These are phyloP conservation scores for Anniella stebbinsi DNA, from an alignment of 2,797 vertebrate species.

Conservation along the genomic window DNA sequence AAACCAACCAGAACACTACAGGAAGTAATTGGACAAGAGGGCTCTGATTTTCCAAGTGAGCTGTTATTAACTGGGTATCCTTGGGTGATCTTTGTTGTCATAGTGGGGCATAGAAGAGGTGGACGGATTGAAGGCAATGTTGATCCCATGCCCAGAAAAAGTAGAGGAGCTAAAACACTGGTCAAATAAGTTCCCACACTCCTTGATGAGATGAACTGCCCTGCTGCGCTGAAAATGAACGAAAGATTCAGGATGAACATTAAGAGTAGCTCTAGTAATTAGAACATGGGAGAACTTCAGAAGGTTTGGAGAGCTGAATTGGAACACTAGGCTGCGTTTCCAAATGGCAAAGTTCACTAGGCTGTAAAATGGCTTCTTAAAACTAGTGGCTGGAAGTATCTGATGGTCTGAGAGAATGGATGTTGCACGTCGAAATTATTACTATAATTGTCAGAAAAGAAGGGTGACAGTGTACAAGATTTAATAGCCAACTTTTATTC, in stretches of 20 bases:
- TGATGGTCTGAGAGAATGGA: not conserved
- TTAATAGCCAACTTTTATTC: not conserved
- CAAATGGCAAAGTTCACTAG: not conserved
- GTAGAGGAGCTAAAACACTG: too few relatives aligned
- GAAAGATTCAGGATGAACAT: not conserved
- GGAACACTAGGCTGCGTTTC: not conserved
- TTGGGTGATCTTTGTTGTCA: not conserved
- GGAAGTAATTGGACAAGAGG: too few relatives aligned
- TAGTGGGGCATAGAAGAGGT: not conserved
- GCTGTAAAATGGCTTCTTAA: not conserved
- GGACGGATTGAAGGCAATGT: not conserved
- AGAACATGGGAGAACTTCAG: rapidly evolving
- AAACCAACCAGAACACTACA: too few relatives aligned
- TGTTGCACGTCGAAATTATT: not conserved
- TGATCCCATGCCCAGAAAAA: not conserved
- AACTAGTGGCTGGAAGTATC: not conserved
- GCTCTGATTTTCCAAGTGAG: too few relatives aligned
- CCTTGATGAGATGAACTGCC: too few relatives aligned
- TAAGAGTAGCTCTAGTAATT: slow-evolving; percentile 25
- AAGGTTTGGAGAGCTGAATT: not conserved
- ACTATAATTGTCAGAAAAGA: not conserved
- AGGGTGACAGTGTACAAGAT: not conserved
- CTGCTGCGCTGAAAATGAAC: not conserved
- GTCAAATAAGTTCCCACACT: not conserved
- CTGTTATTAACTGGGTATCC: not conserved